Percentiles rank a stretch among this genome's conserved stretches.
phyloP scores from a whole-genome alignment of 1,140 invertebrate species.

The Drosophila tani region DNA sequence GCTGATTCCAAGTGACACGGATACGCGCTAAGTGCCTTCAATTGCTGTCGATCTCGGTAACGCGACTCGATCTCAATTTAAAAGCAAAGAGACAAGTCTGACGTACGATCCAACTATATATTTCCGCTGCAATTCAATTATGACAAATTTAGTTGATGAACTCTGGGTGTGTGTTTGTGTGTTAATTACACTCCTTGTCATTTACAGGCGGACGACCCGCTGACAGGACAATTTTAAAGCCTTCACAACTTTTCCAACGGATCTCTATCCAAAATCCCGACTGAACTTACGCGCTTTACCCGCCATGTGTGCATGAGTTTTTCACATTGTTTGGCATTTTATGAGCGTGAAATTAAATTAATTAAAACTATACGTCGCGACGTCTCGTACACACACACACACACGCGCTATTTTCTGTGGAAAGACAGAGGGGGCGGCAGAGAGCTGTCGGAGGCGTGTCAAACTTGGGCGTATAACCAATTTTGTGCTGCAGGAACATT shows the following conservation, averaged over 20 bases:
- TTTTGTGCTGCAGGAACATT: conserved; percentile 29
- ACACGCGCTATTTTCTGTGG: neutral
- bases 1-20: conserved; percentile 42
- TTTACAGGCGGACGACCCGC: conserved; percentile 32
- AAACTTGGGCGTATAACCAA: conserved; percentile 33
- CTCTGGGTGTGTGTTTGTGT: neutral
- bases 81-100: neutral
- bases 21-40: conserved; percentile 56
- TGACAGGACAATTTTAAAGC: conserved; percentile 46
- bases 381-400: conserved; percentile 29
- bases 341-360: conserved; percentile 78
- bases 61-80: conserved; percentile 22
- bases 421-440: neutral
- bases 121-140: conserved; percentile 63
- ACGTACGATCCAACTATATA: conserved; percentile 11
- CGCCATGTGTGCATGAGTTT: conserved; percentile 41
- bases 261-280: conserved; percentile 33
- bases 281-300: conserved; percentile 15
- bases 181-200: conserved; percentile 60
- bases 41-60: conserved; percentile 43
- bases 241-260: conserved; percentile 28
- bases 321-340: conserved; percentile 75
- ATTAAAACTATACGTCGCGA: conserved; percentile 70
- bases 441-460: conserved; percentile 32
- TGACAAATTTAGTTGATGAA: conserved; percentile 30